phyloP scores from a whole-genome alignment of 2,113 vertebrate species.

The Colaptes auratus region DNA sequence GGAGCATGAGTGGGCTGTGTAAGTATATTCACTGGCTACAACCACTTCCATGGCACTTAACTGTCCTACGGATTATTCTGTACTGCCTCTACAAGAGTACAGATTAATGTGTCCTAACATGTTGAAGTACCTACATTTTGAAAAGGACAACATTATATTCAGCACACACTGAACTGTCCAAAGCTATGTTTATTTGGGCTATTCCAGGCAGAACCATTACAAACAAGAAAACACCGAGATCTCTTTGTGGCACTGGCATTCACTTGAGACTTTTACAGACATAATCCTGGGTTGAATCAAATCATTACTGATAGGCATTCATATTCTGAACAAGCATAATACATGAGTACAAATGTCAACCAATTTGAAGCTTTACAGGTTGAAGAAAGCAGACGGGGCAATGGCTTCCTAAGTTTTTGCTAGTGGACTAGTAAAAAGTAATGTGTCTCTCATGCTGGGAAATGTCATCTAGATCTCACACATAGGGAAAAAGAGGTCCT shows the following conservation, averaged over 20 bases:
- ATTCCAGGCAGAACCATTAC: not conserved
- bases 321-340: rapidly evolving
- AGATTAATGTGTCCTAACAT: not conserved
- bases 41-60: not conserved
- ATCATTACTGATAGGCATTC: not conserved
- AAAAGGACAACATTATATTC: not conserved
- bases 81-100: not conserved
- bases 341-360: not conserved
- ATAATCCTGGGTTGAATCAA: not conserved
- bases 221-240: not conserved
- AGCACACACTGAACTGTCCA: not conserved
- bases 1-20: not conserved
- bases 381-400: not conserved
- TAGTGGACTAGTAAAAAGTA: not conserved
- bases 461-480: not conserved
- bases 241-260: not conserved
- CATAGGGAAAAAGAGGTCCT: not conserved
- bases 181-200: not conserved
- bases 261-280: not conserved
- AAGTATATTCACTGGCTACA: not conserved
- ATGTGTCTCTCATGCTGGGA: not conserved
- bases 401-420: not conserved
- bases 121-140: not conserved
- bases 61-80: not conserved
- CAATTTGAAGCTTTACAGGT: not conserved